phyloP scores from a whole-genome alignment of 2,888 invertebrate genomes.

The Rosalia funebris region DNA sequence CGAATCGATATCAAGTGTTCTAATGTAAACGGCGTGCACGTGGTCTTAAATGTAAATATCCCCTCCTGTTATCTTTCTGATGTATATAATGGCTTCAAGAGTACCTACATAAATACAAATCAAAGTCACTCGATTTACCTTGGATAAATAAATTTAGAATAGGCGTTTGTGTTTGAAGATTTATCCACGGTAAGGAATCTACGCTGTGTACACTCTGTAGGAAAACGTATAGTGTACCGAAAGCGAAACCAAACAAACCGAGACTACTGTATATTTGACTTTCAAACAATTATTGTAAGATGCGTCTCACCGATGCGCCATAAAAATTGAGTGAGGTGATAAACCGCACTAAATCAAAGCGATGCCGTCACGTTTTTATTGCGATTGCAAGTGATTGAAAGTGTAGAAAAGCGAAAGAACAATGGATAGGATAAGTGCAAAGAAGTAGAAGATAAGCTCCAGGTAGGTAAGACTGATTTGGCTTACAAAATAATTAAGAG shows the following conservation, averaged over 20 bases:
- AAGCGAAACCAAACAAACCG: slow-evolving; percentile 26
- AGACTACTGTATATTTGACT: slow-evolving; percentile 12
- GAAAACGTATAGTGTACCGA: slow-evolving; percentile 16
- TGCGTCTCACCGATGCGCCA: slow-evolving; percentile 6
- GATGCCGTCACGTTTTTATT: not conserved
- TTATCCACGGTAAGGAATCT: slow-evolving; percentile 28
- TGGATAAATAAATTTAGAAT: slow-evolving; percentile 45
- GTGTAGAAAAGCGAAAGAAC: too few relatives aligned
- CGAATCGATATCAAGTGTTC: slow-evolving; percentile 52
- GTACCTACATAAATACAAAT: slow-evolving; percentile 44
- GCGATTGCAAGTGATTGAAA: too few relatives aligned
- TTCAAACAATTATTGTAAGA: not conserved
- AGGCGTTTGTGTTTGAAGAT: slow-evolving; percentile 32
- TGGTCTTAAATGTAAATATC: slow-evolving; percentile 49
- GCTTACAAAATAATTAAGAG: too few relatives aligned
- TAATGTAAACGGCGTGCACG: slow-evolving; percentile 52
- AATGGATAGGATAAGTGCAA: too few relatives aligned
- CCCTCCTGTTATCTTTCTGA: slow-evolving; percentile 38
- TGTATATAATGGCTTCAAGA: slow-evolving; percentile 37
- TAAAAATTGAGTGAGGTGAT: slow-evolving; percentile 15
- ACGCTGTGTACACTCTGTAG: slow-evolving; percentile 36
- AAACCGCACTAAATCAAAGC: slow-evolving; percentile 20
- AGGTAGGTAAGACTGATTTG: too few relatives aligned
- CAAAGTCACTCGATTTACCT: slow-evolving; percentile 44
- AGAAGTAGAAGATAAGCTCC: too few relatives aligned